Evolutionary conservation across 1,140 invertebrate genomes (phyloP).

Genomic region (Drosophila triauraria): DNA sequence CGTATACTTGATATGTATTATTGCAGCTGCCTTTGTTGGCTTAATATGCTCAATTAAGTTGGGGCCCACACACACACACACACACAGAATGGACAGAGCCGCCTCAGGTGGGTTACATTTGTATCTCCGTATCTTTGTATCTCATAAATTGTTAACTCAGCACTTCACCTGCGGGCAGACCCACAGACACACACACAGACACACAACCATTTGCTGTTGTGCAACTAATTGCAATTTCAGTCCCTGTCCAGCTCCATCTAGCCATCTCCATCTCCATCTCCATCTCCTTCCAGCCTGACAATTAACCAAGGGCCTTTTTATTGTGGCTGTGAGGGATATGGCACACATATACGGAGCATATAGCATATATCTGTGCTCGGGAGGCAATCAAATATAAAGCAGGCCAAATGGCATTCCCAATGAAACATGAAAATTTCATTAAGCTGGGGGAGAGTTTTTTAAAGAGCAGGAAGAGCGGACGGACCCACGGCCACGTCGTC

Average conservation of each 20-base stretch:
- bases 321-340: constrained; percentile 19
- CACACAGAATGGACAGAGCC: background rate
- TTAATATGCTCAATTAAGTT: constrained; percentile 78
- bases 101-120: constrained; percentile 50
- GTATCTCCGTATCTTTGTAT: constrained; percentile 48
- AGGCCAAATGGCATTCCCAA: constrained; percentile 60
- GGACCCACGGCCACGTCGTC: constrained; percentile 22
- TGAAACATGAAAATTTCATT: constrained; percentile 82
- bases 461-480: constrained; percentile 16
- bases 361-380: constrained; percentile 13
- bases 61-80: constrained; percentile 52
- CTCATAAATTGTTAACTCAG: constrained; percentile 62
- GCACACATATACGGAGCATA: background rate
- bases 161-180: constrained; percentile 55
- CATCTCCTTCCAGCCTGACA: constrained; percentile 20
- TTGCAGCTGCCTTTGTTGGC: constrained; percentile 75
- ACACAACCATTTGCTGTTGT: constrained; percentile 48
- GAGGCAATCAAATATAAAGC: constrained; percentile 47
- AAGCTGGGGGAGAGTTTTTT: constrained; percentile 34
- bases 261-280: constrained; percentile 10
- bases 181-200: constrained; percentile 29
- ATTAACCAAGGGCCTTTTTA: constrained; percentile 64
- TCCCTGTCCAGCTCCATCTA: constrained; percentile 7
- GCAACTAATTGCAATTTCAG: constrained; percentile 76
- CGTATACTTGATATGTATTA: constrained; percentile 71